Percentiles rank a stretch among this genome's conserved stretches.
These are phyloP conservation scores for Eilema caniola DNA, from an alignment of 2,888 invertebrate species.

Conservation along the genomic window DNA sequence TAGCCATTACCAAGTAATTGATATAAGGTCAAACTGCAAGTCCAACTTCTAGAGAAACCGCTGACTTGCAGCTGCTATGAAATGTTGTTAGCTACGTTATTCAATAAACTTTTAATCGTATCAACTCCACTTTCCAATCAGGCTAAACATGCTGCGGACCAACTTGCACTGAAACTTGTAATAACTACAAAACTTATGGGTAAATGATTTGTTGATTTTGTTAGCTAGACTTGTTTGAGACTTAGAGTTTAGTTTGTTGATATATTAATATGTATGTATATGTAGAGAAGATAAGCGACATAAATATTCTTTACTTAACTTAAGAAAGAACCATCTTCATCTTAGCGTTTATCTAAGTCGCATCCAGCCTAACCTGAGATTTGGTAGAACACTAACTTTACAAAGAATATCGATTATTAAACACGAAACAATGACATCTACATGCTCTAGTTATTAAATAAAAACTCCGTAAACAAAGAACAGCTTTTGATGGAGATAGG, in stretches of 20 bases:
- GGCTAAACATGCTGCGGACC: conserved; percentile 53
- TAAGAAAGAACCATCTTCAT: too few species aligned
- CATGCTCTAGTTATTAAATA: too few species aligned
- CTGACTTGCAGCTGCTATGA: conserved; percentile 51
- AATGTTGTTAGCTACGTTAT: conserved; percentile 66
- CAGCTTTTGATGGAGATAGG: too few species aligned
- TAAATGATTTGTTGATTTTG: conserved; percentile 30
- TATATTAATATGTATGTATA: background rate
- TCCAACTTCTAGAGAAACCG: conserved; percentile 57
- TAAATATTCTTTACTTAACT: too few species aligned
- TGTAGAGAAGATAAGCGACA: too few species aligned
- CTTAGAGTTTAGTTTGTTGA: conserved; percentile 1
- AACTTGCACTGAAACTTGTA: conserved; percentile 40
- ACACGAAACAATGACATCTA: too few species aligned
- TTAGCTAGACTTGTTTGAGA: conserved; percentile 11
- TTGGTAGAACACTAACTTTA: too few species aligned
- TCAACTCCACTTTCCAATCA: conserved; percentile 67
- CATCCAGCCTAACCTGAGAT: too few species aligned
- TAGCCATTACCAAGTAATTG: conserved; percentile 53
- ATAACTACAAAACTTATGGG: conserved; percentile 44
- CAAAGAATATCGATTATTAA: too few species aligned
- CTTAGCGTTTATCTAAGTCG: too few species aligned
- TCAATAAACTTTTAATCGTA: conserved; percentile 77
- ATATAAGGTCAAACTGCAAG: conserved; percentile 57
- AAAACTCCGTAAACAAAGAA: too few species aligned